phyloP scores from a whole-genome alignment of 2,113 vertebrate genomes.

The Xenopus tropicalis region DNA sequence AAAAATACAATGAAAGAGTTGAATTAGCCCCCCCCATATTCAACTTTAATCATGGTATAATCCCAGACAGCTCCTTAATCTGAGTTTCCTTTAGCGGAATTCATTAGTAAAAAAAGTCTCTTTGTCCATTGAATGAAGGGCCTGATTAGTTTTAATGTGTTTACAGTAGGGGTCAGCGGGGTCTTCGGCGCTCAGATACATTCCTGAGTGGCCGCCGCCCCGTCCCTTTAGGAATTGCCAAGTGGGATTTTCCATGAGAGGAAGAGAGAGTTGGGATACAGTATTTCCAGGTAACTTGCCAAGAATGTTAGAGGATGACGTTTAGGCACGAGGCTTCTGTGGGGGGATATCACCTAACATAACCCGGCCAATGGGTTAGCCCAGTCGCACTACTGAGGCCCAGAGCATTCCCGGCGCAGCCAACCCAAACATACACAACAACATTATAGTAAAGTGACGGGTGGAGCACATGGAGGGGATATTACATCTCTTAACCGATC shows the following conservation, averaged over 20 bases:
- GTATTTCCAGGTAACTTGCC: constrained; percentile 58
- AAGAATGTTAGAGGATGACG: constrained; percentile 52
- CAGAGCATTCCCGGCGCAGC: constrained; percentile 28
- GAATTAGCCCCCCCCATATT: neutral
- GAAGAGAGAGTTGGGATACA: constrained; percentile 61
- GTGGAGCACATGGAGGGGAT: constrained; percentile 35
- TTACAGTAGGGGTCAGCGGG: constrained; percentile 16
- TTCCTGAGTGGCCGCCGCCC: constrained; percentile 41
- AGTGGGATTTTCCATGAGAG: constrained; percentile 60
- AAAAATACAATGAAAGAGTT: no score
- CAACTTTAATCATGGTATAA: neutral
- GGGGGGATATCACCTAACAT: constrained; percentile 34
- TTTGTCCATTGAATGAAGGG: constrained; percentile 31
- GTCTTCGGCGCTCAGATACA: constrained; percentile 31
- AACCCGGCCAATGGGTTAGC: constrained; percentile 23
- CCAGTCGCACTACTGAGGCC: constrained; percentile 44
- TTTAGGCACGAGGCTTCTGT: constrained; percentile 27
- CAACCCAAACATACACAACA: constrained; percentile 46
- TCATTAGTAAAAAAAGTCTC: neutral
- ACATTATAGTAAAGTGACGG: constrained; percentile 32
- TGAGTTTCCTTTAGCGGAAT: neutral
- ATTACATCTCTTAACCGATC: neutral
- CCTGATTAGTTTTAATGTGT: neutral
- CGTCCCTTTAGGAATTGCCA: constrained; percentile 43
- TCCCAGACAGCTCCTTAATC: neutral